A percentile compares a stretch with the other conserved stretches of the same genome.
These are phyloP conservation scores for Synanthedon myopaeformis DNA, from an alignment of 2,888 invertebrate genomes.

Conservation along the genomic window DNA sequence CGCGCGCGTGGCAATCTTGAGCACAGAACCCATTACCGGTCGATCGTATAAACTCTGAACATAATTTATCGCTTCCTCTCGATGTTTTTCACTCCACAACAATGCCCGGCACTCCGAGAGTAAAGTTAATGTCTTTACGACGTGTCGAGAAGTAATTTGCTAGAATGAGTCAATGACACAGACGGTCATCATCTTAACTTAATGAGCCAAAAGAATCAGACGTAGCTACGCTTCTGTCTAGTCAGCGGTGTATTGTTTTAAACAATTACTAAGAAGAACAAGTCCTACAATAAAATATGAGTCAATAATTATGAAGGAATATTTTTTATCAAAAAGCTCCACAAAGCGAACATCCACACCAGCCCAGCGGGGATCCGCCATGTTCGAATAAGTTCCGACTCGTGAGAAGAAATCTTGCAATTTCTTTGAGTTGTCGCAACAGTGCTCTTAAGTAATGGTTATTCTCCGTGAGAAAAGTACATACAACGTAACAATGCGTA, in stretches of 20 bases:
- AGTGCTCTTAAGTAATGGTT: slow-evolving; percentile 34
- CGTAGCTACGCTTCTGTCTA: too few species aligned
- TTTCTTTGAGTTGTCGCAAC: slow-evolving; percentile 38
- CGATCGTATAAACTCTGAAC: slow-evolving; percentile 64
- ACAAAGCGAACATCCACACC: not conserved
- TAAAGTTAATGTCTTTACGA: slow-evolving; percentile 58
- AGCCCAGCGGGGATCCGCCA: slow-evolving; percentile 28
- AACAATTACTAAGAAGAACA: too few species aligned
- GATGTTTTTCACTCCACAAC: slow-evolving; percentile 59
- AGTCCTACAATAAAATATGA: too few species aligned
- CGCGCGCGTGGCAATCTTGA: slow-evolving; percentile 29
- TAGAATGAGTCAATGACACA: slow-evolving; percentile 30
- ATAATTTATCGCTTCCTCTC: slow-evolving; percentile 67
- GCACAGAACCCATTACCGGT: slow-evolving; percentile 44
- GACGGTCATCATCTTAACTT: slow-evolving; percentile 4
- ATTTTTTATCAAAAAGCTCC: too few species aligned
- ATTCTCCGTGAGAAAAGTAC: slow-evolving; percentile 30
- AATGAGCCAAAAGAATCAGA: too few species aligned
- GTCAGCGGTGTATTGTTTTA: too few species aligned
- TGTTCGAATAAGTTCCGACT: slow-evolving; percentile 17
- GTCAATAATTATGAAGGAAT: too few species aligned
- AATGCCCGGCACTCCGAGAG: slow-evolving; percentile 44
- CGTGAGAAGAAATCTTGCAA: slow-evolving; percentile 47
- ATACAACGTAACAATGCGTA: slow-evolving; percentile 13
- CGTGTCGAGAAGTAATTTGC: slow-evolving; percentile 49